Percentiles rank a stretch among this genome's conserved stretches.
Evolutionary conservation across 37 sponge, comb jelly and placozoan species (phyloP).

Genomic region (Theonella swinhoei): DNA sequence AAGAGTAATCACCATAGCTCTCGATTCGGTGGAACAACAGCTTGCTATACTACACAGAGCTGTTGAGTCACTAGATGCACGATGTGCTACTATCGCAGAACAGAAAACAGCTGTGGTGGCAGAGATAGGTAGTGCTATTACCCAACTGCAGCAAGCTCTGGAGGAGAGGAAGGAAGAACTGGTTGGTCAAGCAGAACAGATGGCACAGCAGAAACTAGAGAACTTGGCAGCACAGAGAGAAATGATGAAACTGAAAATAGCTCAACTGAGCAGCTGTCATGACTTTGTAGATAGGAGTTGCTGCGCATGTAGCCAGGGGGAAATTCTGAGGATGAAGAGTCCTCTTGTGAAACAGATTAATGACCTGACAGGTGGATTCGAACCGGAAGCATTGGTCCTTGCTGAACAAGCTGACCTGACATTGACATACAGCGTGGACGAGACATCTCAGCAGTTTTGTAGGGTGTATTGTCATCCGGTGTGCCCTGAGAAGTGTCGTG

Average conservation of each 20-base stretch:
- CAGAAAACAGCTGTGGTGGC: neutral
- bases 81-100: neutral
- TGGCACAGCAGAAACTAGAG: slow-evolving; percentile 18
- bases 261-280: neutral
- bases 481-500: too few species aligned
- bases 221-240: neutral
- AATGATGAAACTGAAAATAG: neutral
- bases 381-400: neutral
- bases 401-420: neutral
- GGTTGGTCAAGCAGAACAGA: neutral
- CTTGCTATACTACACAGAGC: neutral
- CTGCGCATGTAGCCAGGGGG: neutral
- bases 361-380: neutral
- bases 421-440: neutral
- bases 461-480: too few species aligned
- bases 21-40: neutral
- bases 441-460: neutral
- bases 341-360: neutral
- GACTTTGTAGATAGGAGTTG: neutral
- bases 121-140: neutral
- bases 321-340: neutral
- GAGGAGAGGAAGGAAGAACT: neutral
- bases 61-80: neutral
- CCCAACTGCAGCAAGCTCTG: neutral
- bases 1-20: neutral